Evolutionary conservation across 2,113 vertebrate genomes (phyloP), one percentile per base, ranked within the genome.

Genomic region (Nothocercus julius): DNA sequence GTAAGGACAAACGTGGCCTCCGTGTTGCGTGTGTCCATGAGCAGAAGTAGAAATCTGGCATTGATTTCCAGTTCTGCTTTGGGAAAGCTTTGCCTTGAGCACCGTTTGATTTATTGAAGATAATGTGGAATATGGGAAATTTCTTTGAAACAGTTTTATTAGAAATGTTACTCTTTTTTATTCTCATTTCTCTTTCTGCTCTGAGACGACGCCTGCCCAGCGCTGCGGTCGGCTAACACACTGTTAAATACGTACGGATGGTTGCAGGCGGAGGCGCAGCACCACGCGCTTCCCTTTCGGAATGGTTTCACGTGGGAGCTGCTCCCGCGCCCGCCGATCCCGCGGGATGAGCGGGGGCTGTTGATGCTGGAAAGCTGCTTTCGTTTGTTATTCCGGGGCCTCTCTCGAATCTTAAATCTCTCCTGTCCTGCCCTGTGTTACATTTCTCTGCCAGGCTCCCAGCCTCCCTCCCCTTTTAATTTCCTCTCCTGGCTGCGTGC

Each of bases 1-100:
- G 16, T 11, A 64, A 14, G 61, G 12, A 27, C 8, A 54, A 56
- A 49, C 3, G 1, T 30, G 28, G 19, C 32, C 22, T 4, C 0
- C 1, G 24, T 40, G 49, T 25, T 88, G 36, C 32, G 6, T 21
- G 9, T 0, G 20, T 63, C 74, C 85, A 1, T 10, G 30, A 19
- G 10, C n/a, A 40, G 58, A 81, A 56, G 53, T 5, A 4, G 7
- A 36, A 5, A 62, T 70, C 22, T 67, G 47, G 5, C 42, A 27
- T 49, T 28, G 7, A 1, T 25, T 22, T 42, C 16, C 54, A 5
- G 1, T 42, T 83, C 87, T 61, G 11, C 32, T 77, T n/a, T 58
- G 8, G 49, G 47, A 42, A 77, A 58, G 6, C 18, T 53, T 49
- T 61, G 5, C 28, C 6, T 28, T 54, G 44, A 74, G 61, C 38